phyloP scores from a whole-genome alignment of 1,140 invertebrate species.

The Cyphomyrmex costatus region DNA sequence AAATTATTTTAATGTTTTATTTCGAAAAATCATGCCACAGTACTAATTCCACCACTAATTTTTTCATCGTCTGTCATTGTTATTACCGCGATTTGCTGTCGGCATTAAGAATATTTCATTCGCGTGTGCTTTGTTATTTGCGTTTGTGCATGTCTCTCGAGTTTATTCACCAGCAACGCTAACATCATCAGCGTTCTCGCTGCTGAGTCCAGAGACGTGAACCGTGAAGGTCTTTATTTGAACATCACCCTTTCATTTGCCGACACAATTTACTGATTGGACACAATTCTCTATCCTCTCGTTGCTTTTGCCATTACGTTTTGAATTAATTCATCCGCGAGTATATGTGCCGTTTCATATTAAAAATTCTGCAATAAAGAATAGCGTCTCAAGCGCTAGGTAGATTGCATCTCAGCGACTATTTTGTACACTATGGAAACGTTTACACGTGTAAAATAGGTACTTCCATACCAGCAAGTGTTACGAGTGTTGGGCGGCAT shows the following conservation, averaged over 20 bases:
- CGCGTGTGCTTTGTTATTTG: conserved; percentile 56
- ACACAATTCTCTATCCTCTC: conserved; percentile 30
- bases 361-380: conserved; percentile 49
- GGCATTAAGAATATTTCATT: conserved; percentile 57
- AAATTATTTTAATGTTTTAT: neutral
- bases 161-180: conserved; percentile 52
- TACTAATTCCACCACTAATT: conserved; percentile 24
- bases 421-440: neutral
- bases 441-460: conserved; percentile 54
- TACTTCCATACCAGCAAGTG: conserved; percentile 30
- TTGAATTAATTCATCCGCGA: conserved; percentile 42
- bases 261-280: conserved; percentile 55
- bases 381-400: neutral
- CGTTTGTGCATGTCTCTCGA: conserved; percentile 51
- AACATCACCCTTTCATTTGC: conserved; percentile 52
- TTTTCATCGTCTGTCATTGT: conserved; percentile 32
- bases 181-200: conserved; percentile 50
- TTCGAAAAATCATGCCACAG: neutral
- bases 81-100: conserved; percentile 23
- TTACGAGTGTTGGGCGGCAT: conserved; percentile 45
- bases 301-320: conserved; percentile 23
- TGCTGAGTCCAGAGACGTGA: conserved; percentile 18
- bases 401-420: neutral
- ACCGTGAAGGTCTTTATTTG: conserved; percentile 49
- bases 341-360: conserved; percentile 21